Evolutionary conservation across 2,797 vertebrate species (phyloP).

Genomic region (Eurystomus glaucurus): DNA sequence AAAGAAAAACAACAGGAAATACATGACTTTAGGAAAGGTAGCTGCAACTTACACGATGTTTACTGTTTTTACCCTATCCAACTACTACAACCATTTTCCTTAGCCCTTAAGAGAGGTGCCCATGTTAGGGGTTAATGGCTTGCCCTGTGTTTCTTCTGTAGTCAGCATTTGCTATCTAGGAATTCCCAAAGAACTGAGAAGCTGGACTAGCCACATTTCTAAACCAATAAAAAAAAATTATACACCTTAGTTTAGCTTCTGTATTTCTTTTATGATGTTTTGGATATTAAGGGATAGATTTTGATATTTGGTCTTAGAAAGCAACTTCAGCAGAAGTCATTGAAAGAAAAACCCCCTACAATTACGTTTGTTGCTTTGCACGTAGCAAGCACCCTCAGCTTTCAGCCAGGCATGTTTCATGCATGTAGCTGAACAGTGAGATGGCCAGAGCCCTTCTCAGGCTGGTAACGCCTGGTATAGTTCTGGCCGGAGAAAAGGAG

Average conservation of each 20-base stretch:
- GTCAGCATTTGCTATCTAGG: not conserved
- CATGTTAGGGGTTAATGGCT: not conserved
- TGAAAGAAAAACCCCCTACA: not conserved
- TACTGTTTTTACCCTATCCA: not conserved
- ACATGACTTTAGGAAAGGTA: not conserved
- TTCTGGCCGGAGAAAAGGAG: not conserved
- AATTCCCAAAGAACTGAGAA: not conserved
- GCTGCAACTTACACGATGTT: not conserved
- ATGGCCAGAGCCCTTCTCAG: not conserved
- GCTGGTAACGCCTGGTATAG: not conserved
- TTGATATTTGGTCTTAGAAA: not conserved
- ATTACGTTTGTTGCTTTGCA: not conserved
- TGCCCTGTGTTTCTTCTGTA: not conserved
- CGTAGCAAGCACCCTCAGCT: not conserved
- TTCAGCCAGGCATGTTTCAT: not conserved
- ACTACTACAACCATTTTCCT: not conserved
- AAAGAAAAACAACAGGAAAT: not conserved
- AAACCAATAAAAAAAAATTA: not conserved
- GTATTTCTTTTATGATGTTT: not conserved
- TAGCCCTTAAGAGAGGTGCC: not conserved
- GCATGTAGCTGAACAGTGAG: fast-evolving
- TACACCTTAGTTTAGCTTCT: not conserved
- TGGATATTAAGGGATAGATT: not conserved
- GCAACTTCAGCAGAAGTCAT: not conserved
- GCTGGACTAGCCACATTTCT: not conserved